Evolutionary conservation across 2,113 vertebrate genomes (phyloP).

Genomic region (Setophaga kirtlandii): DNA sequence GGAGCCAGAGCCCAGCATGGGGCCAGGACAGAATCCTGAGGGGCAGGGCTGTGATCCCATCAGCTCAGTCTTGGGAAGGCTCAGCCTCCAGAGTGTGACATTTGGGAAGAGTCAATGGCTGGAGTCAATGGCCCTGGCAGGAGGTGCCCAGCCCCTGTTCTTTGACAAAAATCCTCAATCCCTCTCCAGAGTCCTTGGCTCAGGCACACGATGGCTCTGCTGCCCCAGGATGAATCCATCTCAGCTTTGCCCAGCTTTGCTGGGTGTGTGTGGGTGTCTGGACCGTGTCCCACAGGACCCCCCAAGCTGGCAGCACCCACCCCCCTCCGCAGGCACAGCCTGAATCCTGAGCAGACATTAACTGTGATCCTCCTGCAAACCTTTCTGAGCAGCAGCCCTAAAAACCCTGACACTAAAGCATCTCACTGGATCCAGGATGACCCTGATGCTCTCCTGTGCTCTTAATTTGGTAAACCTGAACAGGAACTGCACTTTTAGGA

Average conservation of each 20-base stretch:
- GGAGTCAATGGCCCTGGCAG: fast-evolving
- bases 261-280: fast-evolving
- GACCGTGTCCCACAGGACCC: fast-evolving
- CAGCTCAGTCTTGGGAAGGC: fast-evolving
- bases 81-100: fast-evolving
- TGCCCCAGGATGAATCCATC: background rate
- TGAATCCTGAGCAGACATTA: background rate
- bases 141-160: background rate
- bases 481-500: background rate
- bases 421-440: background rate
- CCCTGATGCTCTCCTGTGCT: background rate
- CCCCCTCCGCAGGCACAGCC: background rate
- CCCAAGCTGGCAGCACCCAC: background rate
- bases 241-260: fast-evolving
- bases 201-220: background rate
- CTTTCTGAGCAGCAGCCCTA: background rate
- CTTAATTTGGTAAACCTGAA: background rate
- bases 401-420: fast-evolving
- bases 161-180: background rate
- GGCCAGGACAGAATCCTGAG: background rate
- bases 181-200: background rate
- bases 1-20: fast-evolving
- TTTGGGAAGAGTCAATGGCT: fast-evolving
- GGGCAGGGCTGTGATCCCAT: fast-evolving
- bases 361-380: background rate